Base-by-base conservation (phyloP, 2,797 vertebrate species). In the Moxostoma hubbsi region DNA sequence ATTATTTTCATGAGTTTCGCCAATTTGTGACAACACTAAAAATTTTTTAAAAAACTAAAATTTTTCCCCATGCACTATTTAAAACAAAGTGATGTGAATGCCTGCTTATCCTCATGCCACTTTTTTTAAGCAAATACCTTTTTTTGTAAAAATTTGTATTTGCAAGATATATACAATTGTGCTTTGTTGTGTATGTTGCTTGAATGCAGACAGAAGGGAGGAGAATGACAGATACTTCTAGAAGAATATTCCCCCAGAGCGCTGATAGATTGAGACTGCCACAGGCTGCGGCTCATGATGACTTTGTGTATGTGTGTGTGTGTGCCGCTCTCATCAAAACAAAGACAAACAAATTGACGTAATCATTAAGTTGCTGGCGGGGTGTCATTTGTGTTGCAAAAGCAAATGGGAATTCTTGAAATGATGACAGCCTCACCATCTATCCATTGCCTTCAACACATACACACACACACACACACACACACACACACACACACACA, bases 361-460 rank as follows among this genome's bases (percentile, higher is more conserved):
- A 82, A 81, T 85, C 85, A 84, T 83, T 81, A 87, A 88, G 85
- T 85, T 86, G 89, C 87, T 73, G 80, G 80, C 45, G 82, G 84
- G 82, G 73, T 80, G 84, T 89, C 90, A 91, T 91, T 93, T 86
- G 72, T 87, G 87, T 87, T 71, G 83, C 87, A 85, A 81, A 81
- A 43, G 16, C 85, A 85, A 85, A 88, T 83, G 85, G 81, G 84
- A 88, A 82, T 82, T 73, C 75, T 75, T 75, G 77, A 72, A 81
- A 70, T 82, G 71, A 85, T 84, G 80, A 77, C 68, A 45, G 24
- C 80, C 64, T 73, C 68, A 15, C 36, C 63, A 70, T 82, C 67
- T 16, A 64, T 78, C 61, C 63, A 15, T 57, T 58, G 47, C 71
- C 36, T 46, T 66, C 72, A 53, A 49, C n/a, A 58, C 67, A 16